Conservation (phyloP, 2,797 vertebrate genomes). For the Megaceryle alcyon region DNA sequence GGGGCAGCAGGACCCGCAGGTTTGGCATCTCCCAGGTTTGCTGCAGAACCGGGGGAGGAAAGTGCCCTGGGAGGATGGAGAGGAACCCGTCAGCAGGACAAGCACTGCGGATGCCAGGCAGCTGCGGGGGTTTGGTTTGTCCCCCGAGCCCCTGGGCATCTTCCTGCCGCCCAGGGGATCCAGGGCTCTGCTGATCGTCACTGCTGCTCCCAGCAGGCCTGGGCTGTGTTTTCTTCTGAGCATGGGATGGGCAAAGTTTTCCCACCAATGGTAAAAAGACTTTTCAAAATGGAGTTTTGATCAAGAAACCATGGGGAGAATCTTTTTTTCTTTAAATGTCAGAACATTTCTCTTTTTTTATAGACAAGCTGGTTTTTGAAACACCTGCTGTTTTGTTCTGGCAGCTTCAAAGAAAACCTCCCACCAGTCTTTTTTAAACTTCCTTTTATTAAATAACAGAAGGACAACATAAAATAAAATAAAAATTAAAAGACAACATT, state of each 20-base stretch:
- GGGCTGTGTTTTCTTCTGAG: not conserved
- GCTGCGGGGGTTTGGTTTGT: no score
- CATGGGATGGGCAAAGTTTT: not conserved
- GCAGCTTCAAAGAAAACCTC: not conserved
- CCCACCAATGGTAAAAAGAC: not conserved
- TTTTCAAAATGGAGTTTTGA: not conserved
- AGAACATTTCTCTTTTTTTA: not conserved
- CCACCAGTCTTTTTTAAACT: not conserved
- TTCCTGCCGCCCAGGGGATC: not conserved
- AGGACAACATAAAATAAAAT: not conserved
- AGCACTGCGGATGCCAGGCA: not conserved
- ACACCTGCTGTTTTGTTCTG: not conserved
- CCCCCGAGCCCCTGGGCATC: rapidly evolving
- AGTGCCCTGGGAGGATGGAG: not conserved
- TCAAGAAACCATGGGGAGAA: not conserved
- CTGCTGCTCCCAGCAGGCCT: not conserved
- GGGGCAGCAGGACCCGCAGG: not conserved
- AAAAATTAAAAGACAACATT: not conserved
- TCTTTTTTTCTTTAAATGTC: not conserved
- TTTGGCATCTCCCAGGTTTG: not conserved
- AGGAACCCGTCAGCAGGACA: not conserved
- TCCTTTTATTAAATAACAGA: not conserved
- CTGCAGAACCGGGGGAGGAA: not conserved
- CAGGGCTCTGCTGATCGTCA: not conserved
- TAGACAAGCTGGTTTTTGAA: not conserved